phyloP scores from a whole-genome alignment of 2,888 invertebrate genomes.

The Amphimallon solstitiale region DNA sequence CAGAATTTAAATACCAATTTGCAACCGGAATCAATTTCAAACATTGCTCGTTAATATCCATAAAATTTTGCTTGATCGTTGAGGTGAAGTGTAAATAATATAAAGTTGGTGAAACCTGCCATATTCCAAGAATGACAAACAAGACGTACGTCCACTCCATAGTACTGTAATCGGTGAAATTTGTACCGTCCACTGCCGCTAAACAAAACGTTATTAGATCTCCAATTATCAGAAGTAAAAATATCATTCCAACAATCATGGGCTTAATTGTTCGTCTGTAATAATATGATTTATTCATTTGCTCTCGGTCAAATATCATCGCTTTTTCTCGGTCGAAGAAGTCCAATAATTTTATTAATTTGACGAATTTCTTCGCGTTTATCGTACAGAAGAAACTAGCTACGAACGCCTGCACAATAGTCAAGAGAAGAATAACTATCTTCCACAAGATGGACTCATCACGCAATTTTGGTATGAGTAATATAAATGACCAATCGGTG shows the following conservation, averaged over 20 bases:
- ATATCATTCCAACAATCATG: neutral
- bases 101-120: conserved; percentile 48
- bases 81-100: conserved; percentile 47
- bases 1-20: conserved; percentile 27
- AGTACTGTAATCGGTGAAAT: neutral
- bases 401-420: conserved; percentile 39
- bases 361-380: conserved; percentile 43
- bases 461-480: too few species aligned
- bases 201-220: neutral
- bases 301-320: neutral
- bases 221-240: neutral
- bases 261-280: neutral
- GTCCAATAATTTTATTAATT: conserved; percentile 45
- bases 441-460: conserved; percentile 8
- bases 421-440: conserved; percentile 37
- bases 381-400: conserved; percentile 42
- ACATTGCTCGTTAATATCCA: conserved; percentile 44
- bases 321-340: conserved; percentile 43
- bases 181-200: neutral
- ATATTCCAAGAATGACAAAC: conserved; percentile 47
- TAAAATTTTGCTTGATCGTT: conserved; percentile 43
- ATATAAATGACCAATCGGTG: neutral
- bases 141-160: conserved; percentile 9
- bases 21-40: conserved; percentile 30
- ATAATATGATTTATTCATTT: neutral